Evolutionary conservation across 2,888 invertebrate genomes (phyloP).

Genomic region (Sialis lutaria): DNA sequence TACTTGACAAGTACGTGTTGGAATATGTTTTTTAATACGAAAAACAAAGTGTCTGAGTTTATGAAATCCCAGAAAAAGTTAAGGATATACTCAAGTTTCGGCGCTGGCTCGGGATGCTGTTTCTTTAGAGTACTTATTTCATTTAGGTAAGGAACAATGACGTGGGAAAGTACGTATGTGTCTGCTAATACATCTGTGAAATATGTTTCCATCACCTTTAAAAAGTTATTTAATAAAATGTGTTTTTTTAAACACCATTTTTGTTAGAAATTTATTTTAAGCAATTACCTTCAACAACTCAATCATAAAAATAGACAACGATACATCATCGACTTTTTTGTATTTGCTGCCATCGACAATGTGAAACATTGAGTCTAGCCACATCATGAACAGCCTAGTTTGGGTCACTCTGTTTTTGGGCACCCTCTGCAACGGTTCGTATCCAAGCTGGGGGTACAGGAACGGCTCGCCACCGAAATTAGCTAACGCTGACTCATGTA

Average conservation of each 20-base stretch:
- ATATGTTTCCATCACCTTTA: not conserved
- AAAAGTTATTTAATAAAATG: too few relatives aligned
- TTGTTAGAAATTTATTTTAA: too few relatives aligned
- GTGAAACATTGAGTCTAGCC: not conserved
- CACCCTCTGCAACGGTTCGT: not conserved
- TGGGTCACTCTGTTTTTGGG: not conserved
- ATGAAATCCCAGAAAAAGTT: constrained; percentile 5
- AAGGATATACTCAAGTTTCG: not conserved
- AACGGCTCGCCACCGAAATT: constrained; percentile 4
- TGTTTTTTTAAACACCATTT: too few relatives aligned
- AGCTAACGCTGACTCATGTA: constrained; percentile 1
- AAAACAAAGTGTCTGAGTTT: constrained; percentile 1
- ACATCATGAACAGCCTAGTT: not conserved
- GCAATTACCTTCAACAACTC: not conserved
- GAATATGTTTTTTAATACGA: not conserved
- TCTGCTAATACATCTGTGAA: constrained; percentile 2
- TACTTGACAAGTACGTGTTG: not conserved
- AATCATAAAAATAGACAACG: not conserved
- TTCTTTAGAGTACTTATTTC: not conserved
- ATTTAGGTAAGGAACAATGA: not conserved
- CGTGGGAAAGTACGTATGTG: not conserved
- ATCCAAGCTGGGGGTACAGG: not conserved
- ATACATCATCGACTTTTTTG: not conserved
- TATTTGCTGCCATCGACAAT: not conserved
- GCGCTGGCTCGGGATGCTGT: not conserved